Evolutionary conservation across 1,140 invertebrate genomes (phyloP), one percentile per base, ranked within the genome.

Genomic region (Saccostrea glomerata): DNA sequence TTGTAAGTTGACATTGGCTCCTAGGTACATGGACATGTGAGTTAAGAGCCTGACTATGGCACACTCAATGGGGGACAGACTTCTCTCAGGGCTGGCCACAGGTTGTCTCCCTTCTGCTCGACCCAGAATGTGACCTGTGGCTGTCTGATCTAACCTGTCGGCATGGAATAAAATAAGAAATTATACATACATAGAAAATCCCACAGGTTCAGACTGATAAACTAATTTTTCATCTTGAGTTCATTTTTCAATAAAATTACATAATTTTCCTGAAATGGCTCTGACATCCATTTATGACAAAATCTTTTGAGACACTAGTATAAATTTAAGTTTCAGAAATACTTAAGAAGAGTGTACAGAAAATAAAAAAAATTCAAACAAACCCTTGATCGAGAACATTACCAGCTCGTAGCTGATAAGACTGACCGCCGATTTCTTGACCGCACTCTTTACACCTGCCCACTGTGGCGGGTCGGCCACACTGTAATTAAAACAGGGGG

Each of bases 81-180:
- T 77, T 84, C 92, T 91, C 84, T 92, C 92, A 77, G 91, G 92
- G 20, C 87, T 86, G 23, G 91, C 66, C 13, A 60, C 83, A 20
- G 12, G 55, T 20, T 86, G 73, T 84, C 91, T 87, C 20, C 85
- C 30, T 9, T 84, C 82, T 20, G 92, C 92, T 25, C 58, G 13
- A n/a, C 93, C 93, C 25, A 94, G 89, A 58, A 93, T 92, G 83
- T 94, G 92, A n/a, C 93, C 93, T 30, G 87, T 89, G 60, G 89
- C 77, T 13, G 92, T 92, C 17, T 87, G 89, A 73, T 93, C 90
- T 55, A 60, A n/a, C 58, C 90, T 91, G 36, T 47, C 47, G 6
- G 6, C 6, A 47, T 47, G 40, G 40, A 47, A 47, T 47, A 47
- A 47, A 47, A 6, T 3, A 3, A 47, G 2, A 47, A 6, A 47